Conservation (phyloP, 2,888 invertebrate genomes). For the Leptopilina syphax region DNA sequence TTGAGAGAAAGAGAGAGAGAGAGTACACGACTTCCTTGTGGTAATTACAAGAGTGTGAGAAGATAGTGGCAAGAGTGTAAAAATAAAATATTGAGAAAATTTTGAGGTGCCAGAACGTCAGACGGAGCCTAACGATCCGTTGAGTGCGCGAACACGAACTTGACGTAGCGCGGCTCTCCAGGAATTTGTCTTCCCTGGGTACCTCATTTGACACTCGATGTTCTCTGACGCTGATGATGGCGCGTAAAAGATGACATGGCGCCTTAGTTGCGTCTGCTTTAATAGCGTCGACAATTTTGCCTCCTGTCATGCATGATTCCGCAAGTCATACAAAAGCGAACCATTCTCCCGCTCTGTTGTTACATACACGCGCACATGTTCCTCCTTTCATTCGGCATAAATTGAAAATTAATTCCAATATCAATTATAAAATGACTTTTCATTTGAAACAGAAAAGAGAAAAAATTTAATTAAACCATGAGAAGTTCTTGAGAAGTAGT, state of each 20-base stretch:
- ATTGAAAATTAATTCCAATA: slow-evolving; percentile 15
- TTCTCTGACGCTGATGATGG: slow-evolving; percentile 62
- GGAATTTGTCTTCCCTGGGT: slow-evolving; percentile 68
- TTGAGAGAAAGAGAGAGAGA: background rate
- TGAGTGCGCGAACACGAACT: slow-evolving; percentile 63
- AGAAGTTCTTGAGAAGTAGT: too few species aligned
- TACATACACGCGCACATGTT: too few species aligned
- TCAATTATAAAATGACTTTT: background rate
- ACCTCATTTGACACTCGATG: slow-evolving; percentile 70
- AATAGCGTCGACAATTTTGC: slow-evolving; percentile 56
- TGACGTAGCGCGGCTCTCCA: slow-evolving; percentile 53
- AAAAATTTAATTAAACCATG: background rate
- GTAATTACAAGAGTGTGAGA: slow-evolving; percentile 29
- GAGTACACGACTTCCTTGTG: background rate
- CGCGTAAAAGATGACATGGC: slow-evolving; percentile 54
- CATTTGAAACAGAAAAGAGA: background rate
- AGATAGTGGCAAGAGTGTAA: slow-evolving; percentile 49
- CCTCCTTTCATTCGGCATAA: background rate
- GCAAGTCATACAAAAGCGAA: slow-evolving; percentile 45
- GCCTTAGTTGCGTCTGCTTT: slow-evolving; percentile 54
- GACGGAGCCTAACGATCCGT: slow-evolving; percentile 67
- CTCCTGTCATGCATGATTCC: slow-evolving; percentile 54
- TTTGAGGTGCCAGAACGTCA: slow-evolving; percentile 51
- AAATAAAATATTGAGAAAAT: slow-evolving; percentile 59
- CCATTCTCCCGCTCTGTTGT: slow-evolving; percentile 4